Evolutionary conservation across 2,797 vertebrate species (phyloP).

Genomic region (Dryobates pubescens): DNA sequence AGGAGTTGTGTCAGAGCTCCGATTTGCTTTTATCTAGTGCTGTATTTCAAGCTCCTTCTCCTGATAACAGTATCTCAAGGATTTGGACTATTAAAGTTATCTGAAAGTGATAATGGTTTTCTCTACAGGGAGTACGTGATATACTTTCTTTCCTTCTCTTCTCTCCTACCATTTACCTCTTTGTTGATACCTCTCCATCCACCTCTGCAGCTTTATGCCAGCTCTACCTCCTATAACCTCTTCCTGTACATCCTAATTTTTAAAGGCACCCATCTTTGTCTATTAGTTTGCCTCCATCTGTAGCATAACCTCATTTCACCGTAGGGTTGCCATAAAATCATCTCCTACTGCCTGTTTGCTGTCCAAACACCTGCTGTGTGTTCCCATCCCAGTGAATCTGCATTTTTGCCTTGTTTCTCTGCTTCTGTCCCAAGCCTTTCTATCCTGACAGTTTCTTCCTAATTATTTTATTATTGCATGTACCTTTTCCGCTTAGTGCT

Average conservation of each 20-base stretch:
- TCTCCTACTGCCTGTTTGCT: background rate
- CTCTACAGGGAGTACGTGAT: background rate
- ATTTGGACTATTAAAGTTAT: conserved; percentile 22
- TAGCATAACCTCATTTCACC: conserved; percentile 41
- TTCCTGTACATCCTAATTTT: background rate
- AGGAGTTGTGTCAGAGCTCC: background rate
- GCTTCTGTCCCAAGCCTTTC: background rate
- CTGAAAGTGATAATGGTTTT: background rate
- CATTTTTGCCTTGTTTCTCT: background rate
- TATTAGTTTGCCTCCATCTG: background rate
- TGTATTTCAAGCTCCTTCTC: conserved; percentile 12
- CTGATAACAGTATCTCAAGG: conserved; percentile 40
- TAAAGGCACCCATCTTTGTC: conserved; percentile 20
- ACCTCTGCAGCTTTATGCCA: background rate
- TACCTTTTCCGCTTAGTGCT: background rate
- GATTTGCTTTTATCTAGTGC: background rate
- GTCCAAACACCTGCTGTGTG: conserved; percentile 16
- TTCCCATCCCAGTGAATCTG: conserved; percentile 7
- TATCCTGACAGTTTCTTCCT: background rate
- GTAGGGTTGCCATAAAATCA: conserved; percentile 22
- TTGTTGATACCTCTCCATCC: background rate
- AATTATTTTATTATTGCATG: background rate
- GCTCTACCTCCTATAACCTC: background rate
- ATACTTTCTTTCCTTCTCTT: background rate
- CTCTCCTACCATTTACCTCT: background rate